Conservation (phyloP, 2,888 invertebrate species). For the Melieria crassipennis region DNA sequence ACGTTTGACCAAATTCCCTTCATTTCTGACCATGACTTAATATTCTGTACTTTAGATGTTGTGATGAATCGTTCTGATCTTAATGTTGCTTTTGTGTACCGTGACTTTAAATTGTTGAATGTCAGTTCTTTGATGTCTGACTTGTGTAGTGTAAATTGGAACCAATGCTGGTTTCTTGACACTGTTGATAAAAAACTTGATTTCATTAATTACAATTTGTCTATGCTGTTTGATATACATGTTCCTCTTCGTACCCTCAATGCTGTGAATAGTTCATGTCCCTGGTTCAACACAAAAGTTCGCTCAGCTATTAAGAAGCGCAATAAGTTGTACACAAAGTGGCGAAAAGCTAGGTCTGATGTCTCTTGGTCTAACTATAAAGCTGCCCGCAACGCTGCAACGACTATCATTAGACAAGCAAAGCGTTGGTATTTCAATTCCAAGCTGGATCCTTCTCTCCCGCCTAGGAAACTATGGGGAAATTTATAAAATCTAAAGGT, state of each 20-base stretch:
- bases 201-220: not conserved
- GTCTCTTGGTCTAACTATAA: too few relatives aligned
- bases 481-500: not conserved
- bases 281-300: not conserved
- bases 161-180: not conserved
- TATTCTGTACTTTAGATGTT: too few relatives aligned
- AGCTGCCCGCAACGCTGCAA: not conserved
- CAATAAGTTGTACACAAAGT: conserved; percentile 7
- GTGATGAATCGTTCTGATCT: too few relatives aligned
- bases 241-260: conserved; percentile 6
- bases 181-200: not conserved
- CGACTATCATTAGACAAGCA: not conserved
- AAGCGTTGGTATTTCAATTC: not conserved
- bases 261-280: conserved; percentile 5
- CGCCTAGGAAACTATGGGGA: not conserved
- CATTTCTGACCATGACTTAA: too few relatives aligned
- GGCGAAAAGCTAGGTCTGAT: not conserved
- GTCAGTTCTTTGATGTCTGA: too few relatives aligned
- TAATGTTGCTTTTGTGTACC: too few relatives aligned
- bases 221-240: conserved; percentile 2
- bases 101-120: too few relatives aligned
- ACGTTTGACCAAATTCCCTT: too few relatives aligned
- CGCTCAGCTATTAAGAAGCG: not conserved
- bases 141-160: too few relatives aligned
- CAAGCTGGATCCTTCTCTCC: not conserved